Evolutionary conservation across 2,113 vertebrate species (phyloP), one percentile per base, ranked within the genome.

Genomic region (Sakesphorus luctuosus): DNA sequence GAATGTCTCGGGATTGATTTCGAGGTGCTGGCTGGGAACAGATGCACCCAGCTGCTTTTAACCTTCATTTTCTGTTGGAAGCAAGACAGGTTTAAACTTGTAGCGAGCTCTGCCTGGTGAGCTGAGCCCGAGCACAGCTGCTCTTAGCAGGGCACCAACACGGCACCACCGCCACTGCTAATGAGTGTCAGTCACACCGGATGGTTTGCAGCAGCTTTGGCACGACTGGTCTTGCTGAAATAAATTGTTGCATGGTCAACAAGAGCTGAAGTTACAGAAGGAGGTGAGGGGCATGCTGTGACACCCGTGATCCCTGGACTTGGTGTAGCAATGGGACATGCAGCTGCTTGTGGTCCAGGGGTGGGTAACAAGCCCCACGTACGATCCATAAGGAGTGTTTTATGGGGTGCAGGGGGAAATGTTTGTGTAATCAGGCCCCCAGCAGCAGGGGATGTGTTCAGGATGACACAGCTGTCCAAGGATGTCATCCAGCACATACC

Each of bases 41-140:
- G 68, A 93, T 92, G 84, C 80, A 66, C 69, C 73, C 93, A 93
- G 83, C 90, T 96, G 93, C 83, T 92, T 94, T 84, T 58, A 92
- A 87, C 85, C 90, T 90, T 95, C 36, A 14, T 96, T 94, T 95
- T 63, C 90, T 92, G 29, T 55, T 93, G 90, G 90, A 82, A 93
- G 14, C 0, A 1, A 61, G 80, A 16, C 88, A 92, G 69, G 90
- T 89, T 88, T 81, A 72, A 93, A 90, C 96, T 89, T 92, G 85
- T 36, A 26, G 31, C 0, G 15, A 90, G 67, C 33, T 88, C 71
- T 93, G 75, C 84, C 84, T 74, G 19, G 50, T n/a, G 19, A 83
- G 65, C 90, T n/a, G 59, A 78, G 79, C 52, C 86, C 88, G 82
- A 92, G 26, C 87, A 52, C 0, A 1, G 55, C 87, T 7, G 2